Evolutionary conservation across 2,797 vertebrate genomes (phyloP).

Genomic region (Cossypha heuglini): DNA sequence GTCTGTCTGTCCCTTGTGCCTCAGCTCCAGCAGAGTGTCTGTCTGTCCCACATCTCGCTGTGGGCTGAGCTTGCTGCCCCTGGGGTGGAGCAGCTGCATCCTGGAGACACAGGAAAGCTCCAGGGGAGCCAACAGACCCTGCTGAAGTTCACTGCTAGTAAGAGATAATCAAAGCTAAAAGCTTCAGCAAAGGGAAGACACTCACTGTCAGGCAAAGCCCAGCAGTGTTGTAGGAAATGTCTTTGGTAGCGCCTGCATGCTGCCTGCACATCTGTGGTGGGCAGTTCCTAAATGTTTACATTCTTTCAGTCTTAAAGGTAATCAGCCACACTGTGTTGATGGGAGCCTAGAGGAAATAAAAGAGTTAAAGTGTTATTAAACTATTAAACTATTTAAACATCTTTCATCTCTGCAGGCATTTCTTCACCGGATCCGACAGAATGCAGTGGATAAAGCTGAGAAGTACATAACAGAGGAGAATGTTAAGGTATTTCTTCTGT

Average conservation of each 20-base stretch:
- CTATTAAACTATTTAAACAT: neutral
- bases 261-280: neutral
- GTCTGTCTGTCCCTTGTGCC: neutral
- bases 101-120: neutral
- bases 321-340: neutral
- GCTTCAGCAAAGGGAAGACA: neutral
- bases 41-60: neutral
- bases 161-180: neutral
- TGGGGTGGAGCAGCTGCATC: neutral
- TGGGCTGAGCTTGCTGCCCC: neutral
- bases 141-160: neutral
- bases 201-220: neutral
- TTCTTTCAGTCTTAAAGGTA: neutral
- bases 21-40: neutral
- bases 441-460: constrained; percentile 83
- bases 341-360: neutral
- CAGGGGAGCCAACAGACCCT: neutral
- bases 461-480: constrained; percentile 94
- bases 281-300: neutral
- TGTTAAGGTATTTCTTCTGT: constrained; percentile 84
- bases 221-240: neutral
- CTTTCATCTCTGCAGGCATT: constrained; percentile 83
- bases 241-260: neutral
- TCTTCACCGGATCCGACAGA: constrained; percentile 91
- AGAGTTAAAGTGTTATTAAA: neutral